Evolutionary conservation across 1,140 invertebrate genomes (phyloP).

Genomic region (Mamestra configurata): DNA sequence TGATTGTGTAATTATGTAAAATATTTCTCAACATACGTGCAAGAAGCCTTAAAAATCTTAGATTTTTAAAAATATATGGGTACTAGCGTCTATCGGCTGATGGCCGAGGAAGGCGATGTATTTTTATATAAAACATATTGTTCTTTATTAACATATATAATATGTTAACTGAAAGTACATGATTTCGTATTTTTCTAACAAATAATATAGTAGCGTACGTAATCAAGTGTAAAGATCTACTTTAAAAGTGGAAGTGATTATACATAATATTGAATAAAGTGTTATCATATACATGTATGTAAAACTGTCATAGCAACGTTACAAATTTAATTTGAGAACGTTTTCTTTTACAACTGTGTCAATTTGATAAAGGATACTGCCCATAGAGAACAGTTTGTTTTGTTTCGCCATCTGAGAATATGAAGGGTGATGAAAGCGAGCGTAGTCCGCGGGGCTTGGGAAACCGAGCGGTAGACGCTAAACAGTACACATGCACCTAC

Average conservation of each 20-base stretch:
- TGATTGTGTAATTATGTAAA: slow-evolving; percentile 84
- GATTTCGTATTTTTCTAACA: slow-evolving; percentile 87
- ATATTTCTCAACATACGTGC: slow-evolving; percentile 83
- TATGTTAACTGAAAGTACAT: slow-evolving; percentile 88
- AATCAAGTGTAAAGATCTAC: slow-evolving; percentile 79
- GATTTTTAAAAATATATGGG: slow-evolving; percentile 85
- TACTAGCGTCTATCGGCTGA: slow-evolving; percentile 81
- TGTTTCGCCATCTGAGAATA: slow-evolving; percentile 28
- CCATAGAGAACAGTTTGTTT: slow-evolving; percentile 38
- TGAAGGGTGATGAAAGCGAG: slow-evolving; percentile 15
- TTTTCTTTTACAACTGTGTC: slow-evolving; percentile 71
- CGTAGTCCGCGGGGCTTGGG: not conserved
- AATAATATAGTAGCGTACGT: slow-evolving; percentile 81
- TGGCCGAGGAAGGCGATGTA: slow-evolving; percentile 81
- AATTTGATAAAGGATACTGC: slow-evolving; percentile 54
- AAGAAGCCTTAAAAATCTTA: slow-evolving; percentile 87
- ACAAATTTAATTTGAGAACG: slow-evolving; percentile 84
- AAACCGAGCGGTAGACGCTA: slow-evolving; percentile 1
- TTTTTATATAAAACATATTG: slow-evolving; percentile 87
- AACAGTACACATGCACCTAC: not conserved
- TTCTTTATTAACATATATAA: slow-evolving; percentile 88
- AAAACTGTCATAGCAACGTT: slow-evolving; percentile 70
- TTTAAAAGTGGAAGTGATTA: slow-evolving; percentile 75
- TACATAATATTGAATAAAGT: slow-evolving; percentile 73
- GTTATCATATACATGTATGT: slow-evolving; percentile 72